Conservation (phyloP, 2,113 vertebrate species). For the Barbus barbus region DNA sequence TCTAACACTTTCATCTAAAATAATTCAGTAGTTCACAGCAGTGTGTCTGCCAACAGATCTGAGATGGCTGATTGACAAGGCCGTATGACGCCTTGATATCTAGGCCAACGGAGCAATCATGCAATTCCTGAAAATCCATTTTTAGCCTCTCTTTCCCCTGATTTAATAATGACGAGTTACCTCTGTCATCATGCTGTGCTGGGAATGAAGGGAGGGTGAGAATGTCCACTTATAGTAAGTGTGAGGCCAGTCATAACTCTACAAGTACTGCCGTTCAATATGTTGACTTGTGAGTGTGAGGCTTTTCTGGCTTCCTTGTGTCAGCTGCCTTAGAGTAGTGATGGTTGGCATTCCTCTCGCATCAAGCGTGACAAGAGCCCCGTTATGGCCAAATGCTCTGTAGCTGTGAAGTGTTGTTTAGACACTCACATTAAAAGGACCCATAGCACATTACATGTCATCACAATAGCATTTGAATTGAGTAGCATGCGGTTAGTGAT, state of each 20-base stretch:
- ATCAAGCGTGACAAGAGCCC: neutral
- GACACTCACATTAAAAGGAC: neutral
- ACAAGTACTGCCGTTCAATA: constrained; percentile 9
- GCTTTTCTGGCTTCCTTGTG: neutral
- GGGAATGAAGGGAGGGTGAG: constrained; percentile 8
- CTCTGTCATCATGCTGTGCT: neutral
- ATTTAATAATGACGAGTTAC: neutral
- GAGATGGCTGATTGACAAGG: constrained; percentile 31
- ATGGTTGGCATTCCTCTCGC: neutral
- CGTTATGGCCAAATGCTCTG: neutral
- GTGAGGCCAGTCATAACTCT: constrained; percentile 15
- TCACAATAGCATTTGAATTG: neutral
- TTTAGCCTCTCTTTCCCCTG: neutral
- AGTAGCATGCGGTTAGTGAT: neutral
- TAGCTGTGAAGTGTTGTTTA: constrained; percentile 5
- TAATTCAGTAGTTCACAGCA: constrained; percentile 31
- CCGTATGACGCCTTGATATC: constrained; percentile 7
- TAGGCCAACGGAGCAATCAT: constrained; percentile 18
- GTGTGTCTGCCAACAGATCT: constrained; percentile 33
- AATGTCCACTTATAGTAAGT: constrained; percentile 15
- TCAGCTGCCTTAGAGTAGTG: neutral
- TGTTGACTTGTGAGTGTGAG: neutral
- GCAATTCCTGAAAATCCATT: neutral
- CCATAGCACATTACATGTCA: neutral
- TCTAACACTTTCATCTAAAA: constrained; percentile 40